Evolutionary conservation across 2,888 invertebrate genomes (phyloP), one percentile per base, ranked within the genome.

Genomic region (Metallyticus violacea): DNA sequence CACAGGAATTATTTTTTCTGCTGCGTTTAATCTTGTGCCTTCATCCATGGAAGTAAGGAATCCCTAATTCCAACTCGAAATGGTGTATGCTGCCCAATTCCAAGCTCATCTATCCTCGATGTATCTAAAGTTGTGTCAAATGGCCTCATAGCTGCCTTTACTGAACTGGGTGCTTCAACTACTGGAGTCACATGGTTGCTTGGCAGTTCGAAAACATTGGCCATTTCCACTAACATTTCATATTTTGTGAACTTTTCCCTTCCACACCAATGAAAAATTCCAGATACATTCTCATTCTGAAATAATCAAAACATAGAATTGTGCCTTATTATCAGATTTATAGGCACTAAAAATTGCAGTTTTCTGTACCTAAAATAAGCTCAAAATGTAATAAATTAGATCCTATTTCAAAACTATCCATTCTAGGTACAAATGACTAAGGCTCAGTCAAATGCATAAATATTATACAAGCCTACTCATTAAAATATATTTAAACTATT

Each of bases 201-300:
- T 6, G 91, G 89, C 26, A 93, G 88, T 22, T 89, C 89, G 88
- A 93, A 92, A 4, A 90, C 90, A 15, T 90, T 89, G n/a, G 92
- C 92, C 91, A 93, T 93, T 7, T 89, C 89, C 79, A 91, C 81
- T 1, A 91, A 90, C 93, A 93, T 93, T 85, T 91, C 91, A 90
- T 92, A 93, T 89, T 93, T 93, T 9, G 93, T 93, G 90, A 93
- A 90, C 30, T 90, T 90, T 89, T 93, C 92, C 85, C 90, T 89
- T 6, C 93, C 93, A 89, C 92, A 91, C 92, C 92, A 93, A 87
- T 93, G 93, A 89, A 91, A 93, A 77, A 93, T 91, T 26, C 93
- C 93, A 85, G 87, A 88, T 6, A 91, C 79, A 22, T 85, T 82
- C 22, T 89, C 79, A 62, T 81, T 87, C 89, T 90, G 87, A 9